phyloP scores from a whole-genome alignment of 2,113 vertebrate genomes.

The Periophthalmodon schlosseri region DNA sequence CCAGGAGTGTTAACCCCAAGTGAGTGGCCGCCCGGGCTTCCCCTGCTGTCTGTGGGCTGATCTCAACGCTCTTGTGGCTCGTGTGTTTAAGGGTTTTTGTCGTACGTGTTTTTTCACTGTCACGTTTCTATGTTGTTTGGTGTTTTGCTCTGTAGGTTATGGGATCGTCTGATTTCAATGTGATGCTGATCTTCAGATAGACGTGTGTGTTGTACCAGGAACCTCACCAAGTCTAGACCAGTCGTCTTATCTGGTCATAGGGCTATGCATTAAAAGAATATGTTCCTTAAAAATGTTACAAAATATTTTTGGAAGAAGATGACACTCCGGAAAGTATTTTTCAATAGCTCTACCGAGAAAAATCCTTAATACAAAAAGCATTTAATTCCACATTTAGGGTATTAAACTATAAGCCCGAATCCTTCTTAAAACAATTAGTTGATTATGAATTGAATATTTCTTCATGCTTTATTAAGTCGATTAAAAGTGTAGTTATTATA shows the following conservation, averaged over 20 bases:
- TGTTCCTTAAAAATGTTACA: background rate
- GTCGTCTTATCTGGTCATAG: too few relatives aligned
- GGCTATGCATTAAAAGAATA: too few relatives aligned
- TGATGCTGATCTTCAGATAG: background rate
- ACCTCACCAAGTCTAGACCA: background rate
- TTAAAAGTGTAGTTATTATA: too few relatives aligned
- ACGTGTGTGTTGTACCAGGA: background rate
- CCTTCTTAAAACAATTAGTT: too few relatives aligned
- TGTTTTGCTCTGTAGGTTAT: constrained; percentile 15
- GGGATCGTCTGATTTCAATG: background rate
- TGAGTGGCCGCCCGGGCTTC: constrained; percentile 52
- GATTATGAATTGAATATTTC: too few relatives aligned
- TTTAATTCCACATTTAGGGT: background rate
- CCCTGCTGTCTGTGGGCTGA: constrained; percentile 41
- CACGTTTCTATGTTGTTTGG: constrained; percentile 13
- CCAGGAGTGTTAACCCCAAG: constrained; percentile 75
- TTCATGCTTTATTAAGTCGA: too few relatives aligned
- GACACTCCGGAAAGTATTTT: background rate
- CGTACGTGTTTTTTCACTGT: constrained; percentile 56
- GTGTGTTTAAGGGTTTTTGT: constrained; percentile 19
- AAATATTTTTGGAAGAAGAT: background rate
- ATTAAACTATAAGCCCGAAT: too few relatives aligned
- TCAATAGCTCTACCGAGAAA: background rate
- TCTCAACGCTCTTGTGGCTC: background rate
- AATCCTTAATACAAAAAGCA: background rate